Base-by-base conservation (phyloP, 2,797 vertebrate species). In the Chromis chromis region DNA sequence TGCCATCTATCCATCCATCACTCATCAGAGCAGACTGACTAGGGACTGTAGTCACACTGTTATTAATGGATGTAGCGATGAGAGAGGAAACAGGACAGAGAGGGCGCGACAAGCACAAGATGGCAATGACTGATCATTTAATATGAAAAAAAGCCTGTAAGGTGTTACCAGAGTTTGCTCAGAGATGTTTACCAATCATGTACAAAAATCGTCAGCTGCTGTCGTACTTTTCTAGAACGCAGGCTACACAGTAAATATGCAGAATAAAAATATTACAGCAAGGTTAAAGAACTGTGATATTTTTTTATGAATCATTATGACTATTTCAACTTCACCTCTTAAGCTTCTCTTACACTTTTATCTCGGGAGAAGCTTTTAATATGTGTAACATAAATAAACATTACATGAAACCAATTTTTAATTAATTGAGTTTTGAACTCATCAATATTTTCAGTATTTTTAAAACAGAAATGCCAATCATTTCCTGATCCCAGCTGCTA, bases 1-100 rank as follows among this genome's bases (percentile, higher is more conserved):
- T 83, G 54, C 48, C n/a, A 49, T 76, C 63, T 66, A 70, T 81
- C 67, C 65, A 87, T 81, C 74, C 73, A 88, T 89, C 89, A 74
- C 73, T 87, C 63, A 87, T 87, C 70, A 77, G 61, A 83, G 72
- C 69, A 76, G 65, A 74, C 60, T 72, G 39, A 78, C 78, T 74
- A 33, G 40, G 50, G 74, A 69, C 76, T 46, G 55, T 22, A 69
- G 27, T 70, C 65, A 58, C 61, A 48, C 60, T 46, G 63, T 84
- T 76, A 85, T 74, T 65, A 76, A 82, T 68, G 62, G 53, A 68
- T 33, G 71, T 74, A 85, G 82, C 74, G 75, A 76, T 79, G 46
- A 39, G 25, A 76, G 39, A 17, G 27, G 65, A 78, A 81, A 82
- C 14, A 6, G 54, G 25, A 54, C 56, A 46, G 33, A 61, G 57